These are phyloP conservation scores for Drosophila murphyi DNA, from an alignment of 1,140 invertebrate genomes.

Conservation along the genomic window DNA sequence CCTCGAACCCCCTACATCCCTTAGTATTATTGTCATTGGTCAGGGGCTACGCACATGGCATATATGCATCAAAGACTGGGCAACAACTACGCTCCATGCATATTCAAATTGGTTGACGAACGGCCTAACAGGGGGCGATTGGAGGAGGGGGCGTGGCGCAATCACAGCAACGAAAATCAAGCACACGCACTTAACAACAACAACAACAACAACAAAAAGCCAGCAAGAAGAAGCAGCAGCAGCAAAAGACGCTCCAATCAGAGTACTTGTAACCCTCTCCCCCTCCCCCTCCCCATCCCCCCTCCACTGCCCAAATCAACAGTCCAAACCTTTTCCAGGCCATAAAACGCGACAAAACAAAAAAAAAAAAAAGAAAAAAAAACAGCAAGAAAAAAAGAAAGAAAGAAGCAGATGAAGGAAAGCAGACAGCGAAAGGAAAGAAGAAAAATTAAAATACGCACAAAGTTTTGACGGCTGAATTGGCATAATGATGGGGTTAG, in stretches of 20 bases:
- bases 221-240: slow-evolving; percentile 6
- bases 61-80: slow-evolving; percentile 57
- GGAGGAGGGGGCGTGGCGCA: slow-evolving; percentile 20
- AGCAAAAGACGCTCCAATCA: slow-evolving; percentile 33
- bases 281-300: background rate
- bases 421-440: slow-evolving; percentile 22
- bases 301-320: slow-evolving; percentile 13
- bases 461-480: slow-evolving; percentile 82
- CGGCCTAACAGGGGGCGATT: too few species aligned
- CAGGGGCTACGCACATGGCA: slow-evolving; percentile 61
- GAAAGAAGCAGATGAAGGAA: background rate
- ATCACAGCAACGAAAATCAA: slow-evolving; percentile 78
- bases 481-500: slow-evolving; percentile 82
- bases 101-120: slow-evolving; percentile 66
- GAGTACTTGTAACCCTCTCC: slow-evolving; percentile 11
- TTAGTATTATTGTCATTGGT: background rate
- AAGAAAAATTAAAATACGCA: slow-evolving; percentile 80
- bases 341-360: slow-evolving; percentile 72
- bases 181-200: slow-evolving; percentile 67
- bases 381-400: slow-evolving; percentile 2
- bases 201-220: slow-evolving; percentile 24
- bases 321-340: slow-evolving; percentile 50
- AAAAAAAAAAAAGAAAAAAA: slow-evolving; percentile 40
- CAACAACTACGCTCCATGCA: slow-evolving; percentile 57
- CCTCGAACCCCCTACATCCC: too few species aligned